Evolutionary conservation across 2,797 vertebrate genomes (phyloP).

Genomic region (Thunnus albacares): DNA sequence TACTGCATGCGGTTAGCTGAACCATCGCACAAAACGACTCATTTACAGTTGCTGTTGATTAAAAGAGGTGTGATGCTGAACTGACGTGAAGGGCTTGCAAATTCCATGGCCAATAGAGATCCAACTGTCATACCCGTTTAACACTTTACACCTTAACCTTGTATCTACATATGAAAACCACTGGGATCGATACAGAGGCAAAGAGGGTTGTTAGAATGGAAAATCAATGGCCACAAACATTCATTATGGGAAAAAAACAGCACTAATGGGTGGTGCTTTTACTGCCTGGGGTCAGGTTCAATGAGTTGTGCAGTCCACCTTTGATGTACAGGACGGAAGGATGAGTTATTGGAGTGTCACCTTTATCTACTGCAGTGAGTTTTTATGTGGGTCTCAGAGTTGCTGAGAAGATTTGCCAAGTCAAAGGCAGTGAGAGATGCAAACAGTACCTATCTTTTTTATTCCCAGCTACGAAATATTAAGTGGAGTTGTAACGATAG

Average conservation of each 20-base stretch:
- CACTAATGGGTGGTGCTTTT: conserved; percentile 45
- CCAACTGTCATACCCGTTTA: conserved; percentile 39
- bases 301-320: conserved; percentile 24
- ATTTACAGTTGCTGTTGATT: conserved; percentile 71
- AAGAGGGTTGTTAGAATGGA: conserved; percentile 48
- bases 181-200: conserved; percentile 65
- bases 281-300: conserved; percentile 41
- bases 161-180: conserved; percentile 70
- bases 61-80: conserved; percentile 50
- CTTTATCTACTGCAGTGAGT: conserved; percentile 54
- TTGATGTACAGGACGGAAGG: conserved; percentile 7
- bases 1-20: conserved; percentile 55
- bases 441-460: conserved; percentile 68
- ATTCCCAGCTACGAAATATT: conserved; percentile 72
- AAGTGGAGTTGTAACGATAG: conserved; percentile 64
- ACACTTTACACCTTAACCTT: conserved; percentile 53
- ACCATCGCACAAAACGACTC: conserved; percentile 59
- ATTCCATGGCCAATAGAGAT: conserved; percentile 30
- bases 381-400: conserved; percentile 43
- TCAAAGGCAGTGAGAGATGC: conserved; percentile 55
- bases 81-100: conserved; percentile 53
- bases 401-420: conserved; percentile 53
- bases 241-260: conserved; percentile 66
- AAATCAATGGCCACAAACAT: conserved; percentile 75
- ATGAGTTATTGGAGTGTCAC: conserved; percentile 44